phyloP scores from a whole-genome alignment of 2,888 invertebrate genomes.

The Synergus itoensis region DNA sequence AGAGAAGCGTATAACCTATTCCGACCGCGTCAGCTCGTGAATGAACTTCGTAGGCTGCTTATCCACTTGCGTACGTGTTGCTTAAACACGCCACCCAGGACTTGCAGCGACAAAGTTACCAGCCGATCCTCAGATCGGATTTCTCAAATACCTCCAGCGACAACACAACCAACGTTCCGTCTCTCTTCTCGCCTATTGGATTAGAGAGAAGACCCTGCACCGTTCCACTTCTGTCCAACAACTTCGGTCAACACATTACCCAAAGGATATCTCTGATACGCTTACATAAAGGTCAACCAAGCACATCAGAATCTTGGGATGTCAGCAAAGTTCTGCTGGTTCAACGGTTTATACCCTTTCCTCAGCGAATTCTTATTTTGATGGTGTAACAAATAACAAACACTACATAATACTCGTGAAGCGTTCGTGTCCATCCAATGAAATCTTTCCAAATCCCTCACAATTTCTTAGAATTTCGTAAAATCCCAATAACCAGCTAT shows the following conservation, averaged over 20 bases:
- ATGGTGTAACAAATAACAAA: background rate
- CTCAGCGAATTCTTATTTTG: background rate
- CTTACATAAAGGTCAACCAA: constrained; percentile 6
- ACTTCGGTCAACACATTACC: constrained; percentile 29
- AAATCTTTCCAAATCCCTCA: too few species aligned
- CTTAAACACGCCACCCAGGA: constrained; percentile 67
- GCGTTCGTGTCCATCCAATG: too few species aligned
- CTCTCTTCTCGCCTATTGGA: constrained; percentile 34
- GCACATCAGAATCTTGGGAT: background rate
- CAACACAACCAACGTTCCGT: constrained; percentile 7
- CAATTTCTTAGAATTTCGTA: too few species aligned
- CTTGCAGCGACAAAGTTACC: constrained; percentile 51
- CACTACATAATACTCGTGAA: too few species aligned
- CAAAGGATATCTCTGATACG: constrained; percentile 14
- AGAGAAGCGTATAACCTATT: constrained; percentile 72
- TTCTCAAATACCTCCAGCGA: constrained; percentile 45
- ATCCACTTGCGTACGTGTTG: constrained; percentile 77
- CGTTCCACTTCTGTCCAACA: background rate
- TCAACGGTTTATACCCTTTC: background rate
- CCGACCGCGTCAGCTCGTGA: constrained; percentile 73
- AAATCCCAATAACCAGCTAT: too few species aligned
- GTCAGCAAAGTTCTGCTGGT: constrained; percentile 12
- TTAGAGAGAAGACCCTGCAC: constrained; percentile 22
- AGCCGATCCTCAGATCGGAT: constrained; percentile 54
- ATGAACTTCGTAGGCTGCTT: constrained; percentile 75